Base-by-base conservation (phyloP, 2,797 vertebrate species). In the Leuciscus waleckii region DNA sequence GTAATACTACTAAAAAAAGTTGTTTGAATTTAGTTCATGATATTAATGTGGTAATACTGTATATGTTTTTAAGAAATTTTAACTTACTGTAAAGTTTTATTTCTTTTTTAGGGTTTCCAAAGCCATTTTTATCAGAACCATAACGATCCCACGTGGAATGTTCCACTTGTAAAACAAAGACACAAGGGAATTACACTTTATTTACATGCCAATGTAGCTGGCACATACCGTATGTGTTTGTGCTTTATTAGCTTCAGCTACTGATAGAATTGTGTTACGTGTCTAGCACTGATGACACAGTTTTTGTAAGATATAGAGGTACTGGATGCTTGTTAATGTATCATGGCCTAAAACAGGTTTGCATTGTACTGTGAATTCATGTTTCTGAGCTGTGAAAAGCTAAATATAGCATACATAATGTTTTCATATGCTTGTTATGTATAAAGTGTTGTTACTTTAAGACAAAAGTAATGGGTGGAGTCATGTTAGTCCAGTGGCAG, bases 381-480 rank as follows among this genome's bases (percentile, higher is more conserved):
- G 82, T 41, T 70, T 70, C 13, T 29, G 74, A 78, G 32, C 23
- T 77, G 67, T 58, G 68, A 79, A 49, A 71, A 61, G 73, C 41
- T 54, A 78, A 77, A 78, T 32, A 82, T 70, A 87, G 82, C 51
- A 43, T 56, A 21, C 9, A 26, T 70, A 71, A 85, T 46, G 32
- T 78, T 83, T 86, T 86, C 65, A 85, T 70, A 68, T 58, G 74
- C 61, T 73, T 85, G 35, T 35, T 35, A 5, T 35, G 35, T 35
- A 35, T 35, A 35, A 35, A 35, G 35, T 35, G 35, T 35, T 35
- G 35, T 35, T 35, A 35, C 35, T 35, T 35, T 35, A 35, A 35
- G 35, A 35, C 35, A 35, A 35, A 35, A 35, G 35, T 35, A 35
- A 35, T 35, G 35, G 35, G 35, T 35, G 35, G 35, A 35, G 35